Evolutionary conservation across 2,888 invertebrate genomes (phyloP).

Genomic region (Drosophila engyochracea): DNA sequence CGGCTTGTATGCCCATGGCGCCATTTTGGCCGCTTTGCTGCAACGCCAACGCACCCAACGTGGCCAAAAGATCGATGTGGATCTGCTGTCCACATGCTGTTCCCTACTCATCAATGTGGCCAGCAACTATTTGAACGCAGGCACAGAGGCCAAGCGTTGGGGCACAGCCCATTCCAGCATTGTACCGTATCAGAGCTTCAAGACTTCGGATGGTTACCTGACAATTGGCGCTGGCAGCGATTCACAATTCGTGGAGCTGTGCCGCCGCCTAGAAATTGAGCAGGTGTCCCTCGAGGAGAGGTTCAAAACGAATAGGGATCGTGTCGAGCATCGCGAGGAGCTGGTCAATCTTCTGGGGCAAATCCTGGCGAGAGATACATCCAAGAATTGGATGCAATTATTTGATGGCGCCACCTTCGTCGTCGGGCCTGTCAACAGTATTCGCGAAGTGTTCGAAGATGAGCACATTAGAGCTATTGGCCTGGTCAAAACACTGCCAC

Average conservation of each 20-base stretch:
- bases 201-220: slow-evolving; percentile 92
- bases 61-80: slow-evolving; percentile 97
- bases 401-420: slow-evolving; percentile 93
- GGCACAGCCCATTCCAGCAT: slow-evolving; percentile 98
- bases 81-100: slow-evolving; percentile 96
- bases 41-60: slow-evolving; percentile 91
- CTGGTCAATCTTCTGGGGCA: slow-evolving; percentile 88
- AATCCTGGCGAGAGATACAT: slow-evolving; percentile 88
- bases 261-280: slow-evolving; percentile 87
- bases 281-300: slow-evolving; percentile 88
- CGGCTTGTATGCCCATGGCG: slow-evolving; percentile 97
- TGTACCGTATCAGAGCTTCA: slow-evolving; percentile 97
- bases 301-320: slow-evolving; percentile 90
- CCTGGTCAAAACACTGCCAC: slow-evolving; percentile 90
- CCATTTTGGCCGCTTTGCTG: slow-evolving; percentile 95
- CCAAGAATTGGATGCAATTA: slow-evolving; percentile 90
- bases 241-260: slow-evolving; percentile 91
- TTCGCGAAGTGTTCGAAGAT: slow-evolving; percentile 94
- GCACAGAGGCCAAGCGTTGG: slow-evolving; percentile 91
- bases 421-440: slow-evolving; percentile 95
- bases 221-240: slow-evolving; percentile 96
- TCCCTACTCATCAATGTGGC: slow-evolving; percentile 95
- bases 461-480: slow-evolving; percentile 91
- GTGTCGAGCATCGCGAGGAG: slow-evolving; percentile 91
- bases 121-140: slow-evolving; percentile 95